Evolutionary conservation across 1,140 invertebrate species (phyloP), one percentile per base, ranked within the genome.

Genomic region (Drosophila sp.): DNA sequence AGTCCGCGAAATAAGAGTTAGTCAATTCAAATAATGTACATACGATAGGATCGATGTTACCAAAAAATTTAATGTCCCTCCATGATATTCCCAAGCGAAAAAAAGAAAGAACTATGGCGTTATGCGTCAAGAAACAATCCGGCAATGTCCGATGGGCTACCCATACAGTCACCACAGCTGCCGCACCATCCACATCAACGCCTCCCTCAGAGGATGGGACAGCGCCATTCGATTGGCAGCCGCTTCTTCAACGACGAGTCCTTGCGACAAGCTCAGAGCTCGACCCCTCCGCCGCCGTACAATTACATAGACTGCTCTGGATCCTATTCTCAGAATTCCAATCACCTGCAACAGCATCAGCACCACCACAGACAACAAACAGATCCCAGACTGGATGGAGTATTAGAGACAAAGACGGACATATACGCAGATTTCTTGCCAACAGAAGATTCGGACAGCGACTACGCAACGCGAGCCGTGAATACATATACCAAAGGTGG

Each of bases 21-120:
- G 76, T 91, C 72, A 73, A 75, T 66, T 80, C 78, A 79, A 87
- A 92, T 91, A 91, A 92, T 92, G 91, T 80, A 70, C 82, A 87
- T 91, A 89, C 79, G 85, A 78, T 92, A 91, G 81, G 70, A 91
- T 92, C 86, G 81, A 92, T 92, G 91, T 91, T 92, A 92, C 89
- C 86, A 91, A 91, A 86, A 91, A 82, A 92, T 80, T 91, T 90
- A 76, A 91, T 92, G 91, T 91, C 82, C 80, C 85, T 92, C 89
- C 90, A 92, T 92, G 91, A 82, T 91, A 83, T 92, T 92, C 90
- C 80, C 72, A 92, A 85, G 72, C 72, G 86, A 91, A 72, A 91
- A 82, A 67, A 90, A 90, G 70, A 90, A 65, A 90, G 83, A 91
- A 80, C 76, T 92, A 92, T 92, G 90, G 91, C 90, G 91, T 90